Evolutionary conservation across 2,113 vertebrate genomes (phyloP), one percentile per base, ranked within the genome.

Genomic region (Eptatretus burgeri): DNA sequence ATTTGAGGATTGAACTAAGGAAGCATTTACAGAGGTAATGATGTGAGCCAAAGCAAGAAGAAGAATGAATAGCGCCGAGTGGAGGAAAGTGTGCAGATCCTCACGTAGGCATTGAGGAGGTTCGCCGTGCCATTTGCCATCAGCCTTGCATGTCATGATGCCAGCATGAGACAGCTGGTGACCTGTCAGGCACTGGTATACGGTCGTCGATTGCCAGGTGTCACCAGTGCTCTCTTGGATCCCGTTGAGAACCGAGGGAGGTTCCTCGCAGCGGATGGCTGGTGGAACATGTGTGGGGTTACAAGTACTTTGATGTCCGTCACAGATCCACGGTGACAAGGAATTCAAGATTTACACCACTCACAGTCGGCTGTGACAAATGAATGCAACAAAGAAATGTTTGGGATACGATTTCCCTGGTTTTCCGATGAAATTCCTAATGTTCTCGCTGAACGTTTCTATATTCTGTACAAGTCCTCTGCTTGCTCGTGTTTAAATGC

Each of bases 61-160:
- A 17, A 56, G 18, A 56, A 60, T 20, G 20, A 60, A 60, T 12
- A 11, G 56, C 11, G 9, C 56, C n/a, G 11, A 20, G 56, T 10
- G n/a, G 56, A 10, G n/a, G 11, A 17, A 20, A 20, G n/a, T 10
- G 56, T 12, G 56, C 56, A 13, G 12, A 56, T 19, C 74, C 89
- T 85, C 79, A 98, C 89, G 91, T 67, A 98, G 95, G 70, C 91
- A 98, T 71, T 98, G 89, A 0, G 89, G 89, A 60, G 81, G 75
- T 62, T 94, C 91, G 50, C 91, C 89, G 0, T 76, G 83, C 91
- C 91, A 98, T 13, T 81, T 80, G 27, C 91, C 88, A 0, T 75
- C 81, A 51, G 88, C 86, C 71, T 95, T 82, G 14, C 91, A 98
- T 68, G 83, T 94, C 66, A 98, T 76, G 69, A 91, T 74, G 0